A percentile compares a stretch with the other conserved stretches of the same genome.
phyloP scores from a whole-genome alignment of 2,113 vertebrate species.

The Cisticola juncidis region DNA sequence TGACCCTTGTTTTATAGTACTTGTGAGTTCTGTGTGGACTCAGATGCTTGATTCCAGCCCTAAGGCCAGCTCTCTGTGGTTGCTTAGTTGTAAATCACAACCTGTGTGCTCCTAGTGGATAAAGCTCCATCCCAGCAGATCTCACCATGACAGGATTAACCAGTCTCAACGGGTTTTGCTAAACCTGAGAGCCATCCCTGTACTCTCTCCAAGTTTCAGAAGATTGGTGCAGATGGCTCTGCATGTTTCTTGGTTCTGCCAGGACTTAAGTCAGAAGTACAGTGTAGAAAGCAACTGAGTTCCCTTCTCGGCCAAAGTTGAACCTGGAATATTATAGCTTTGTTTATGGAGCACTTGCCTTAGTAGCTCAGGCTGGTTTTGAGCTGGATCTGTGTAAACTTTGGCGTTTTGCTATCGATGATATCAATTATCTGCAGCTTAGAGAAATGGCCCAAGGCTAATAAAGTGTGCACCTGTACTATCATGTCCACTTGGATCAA shows the following conservation, averaged over 20 bases:
- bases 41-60: not conserved
- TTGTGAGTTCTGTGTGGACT: not conserved
- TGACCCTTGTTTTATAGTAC: not conserved
- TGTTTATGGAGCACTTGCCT: not conserved
- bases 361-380: not conserved
- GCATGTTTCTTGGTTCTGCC: not conserved
- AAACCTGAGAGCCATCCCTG: not conserved
- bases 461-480: accelerated
- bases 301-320: not conserved
- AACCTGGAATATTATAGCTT: not conserved
- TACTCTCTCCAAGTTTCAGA: not conserved
- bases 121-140: not conserved
- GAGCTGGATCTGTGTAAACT: not conserved
- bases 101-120: accelerated
- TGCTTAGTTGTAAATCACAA: not conserved
- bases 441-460: not conserved
- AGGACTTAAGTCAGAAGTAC: not conserved
- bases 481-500: not conserved
- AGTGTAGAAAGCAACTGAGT: not conserved
- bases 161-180: not conserved
- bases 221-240: not conserved
- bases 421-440: not conserved
- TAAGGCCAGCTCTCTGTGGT: not conserved
- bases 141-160: not conserved
- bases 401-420: not conserved